phyloP scores from a whole-genome alignment of 2,113 vertebrate genomes.

The Laticauda colubrina region DNA sequence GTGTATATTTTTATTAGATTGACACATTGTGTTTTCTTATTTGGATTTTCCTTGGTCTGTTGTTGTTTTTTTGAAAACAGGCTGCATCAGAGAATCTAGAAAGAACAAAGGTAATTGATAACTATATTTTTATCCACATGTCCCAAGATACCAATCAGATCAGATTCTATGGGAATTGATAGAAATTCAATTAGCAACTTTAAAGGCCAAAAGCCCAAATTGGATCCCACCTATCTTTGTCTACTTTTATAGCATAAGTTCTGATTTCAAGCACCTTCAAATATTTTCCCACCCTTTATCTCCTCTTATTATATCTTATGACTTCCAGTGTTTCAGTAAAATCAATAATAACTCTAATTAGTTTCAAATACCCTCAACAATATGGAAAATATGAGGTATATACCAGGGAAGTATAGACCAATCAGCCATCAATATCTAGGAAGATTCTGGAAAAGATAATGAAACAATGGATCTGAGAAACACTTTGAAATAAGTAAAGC shows the following conservation, averaged over 20 bases:
- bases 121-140: background rate
- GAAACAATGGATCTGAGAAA: background rate
- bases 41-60: background rate
- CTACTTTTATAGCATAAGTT: background rate
- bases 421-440: background rate
- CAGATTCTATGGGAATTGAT: background rate
- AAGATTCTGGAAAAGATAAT: background rate
- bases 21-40: background rate
- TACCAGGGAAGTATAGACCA: background rate
- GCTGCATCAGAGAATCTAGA: background rate
- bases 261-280: background rate
- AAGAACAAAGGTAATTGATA: background rate
- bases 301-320: background rate
- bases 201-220: background rate
- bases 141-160: background rate
- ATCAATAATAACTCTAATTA: constrained; percentile 3
- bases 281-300: background rate
- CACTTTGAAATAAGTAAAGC: background rate
- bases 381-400: background rate
- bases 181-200: background rate
- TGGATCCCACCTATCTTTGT: background rate
- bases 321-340: background rate
- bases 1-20: background rate
- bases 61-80: background rate
- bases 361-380: background rate